Evolutionary conservation across 2,797 vertebrate species (phyloP), one percentile per base, ranked within the genome.

Genomic region (Helarctos malayanus): DNA sequence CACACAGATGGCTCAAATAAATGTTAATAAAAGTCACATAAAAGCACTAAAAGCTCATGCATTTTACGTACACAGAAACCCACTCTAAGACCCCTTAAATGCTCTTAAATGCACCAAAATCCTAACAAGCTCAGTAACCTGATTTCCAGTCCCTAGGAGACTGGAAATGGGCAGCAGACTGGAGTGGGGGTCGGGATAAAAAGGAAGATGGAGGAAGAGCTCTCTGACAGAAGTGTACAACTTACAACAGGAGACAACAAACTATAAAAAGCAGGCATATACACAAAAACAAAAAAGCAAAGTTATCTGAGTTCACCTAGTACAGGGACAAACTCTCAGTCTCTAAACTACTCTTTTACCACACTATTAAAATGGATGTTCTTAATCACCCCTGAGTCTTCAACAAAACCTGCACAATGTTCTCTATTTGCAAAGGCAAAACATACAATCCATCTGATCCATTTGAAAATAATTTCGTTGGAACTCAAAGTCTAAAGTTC

Each of bases 31-130:
- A 86, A 18, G 61, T 89, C 92, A 79, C 49, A 86, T 35, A 71
- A 88, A 75, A 95, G 52, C 63, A 96, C 45, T 86, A 71, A 79
- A 95, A 92, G 69, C 69, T 89, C 59, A 88, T 81, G 73, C 56
- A 82, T 85, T 80, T 80, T 83, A 89, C 8, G 0, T 23, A 29
- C 5, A 49, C 18, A 90, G 38, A 87, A 90, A 81, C 15, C 25
- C 11, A 25, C 13, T 92, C 13, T 94, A 18, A 21, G 18, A 71
- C 23, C 29, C 65, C 27, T 75, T 57, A 85, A 83, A 49, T 49
- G 29, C 47, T 91, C 23, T 59, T 65, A 95, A 85, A 19, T 79
- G 56, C 80, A 93, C 65, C 45, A 93, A 95, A 94, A 90, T 52
- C 21, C 54, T 85, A 84, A 65, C 21, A 57, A 81, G 25, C 59